Conservation (phyloP, 2,888 invertebrate species). For the Agriopis aurantiaria region DNA sequence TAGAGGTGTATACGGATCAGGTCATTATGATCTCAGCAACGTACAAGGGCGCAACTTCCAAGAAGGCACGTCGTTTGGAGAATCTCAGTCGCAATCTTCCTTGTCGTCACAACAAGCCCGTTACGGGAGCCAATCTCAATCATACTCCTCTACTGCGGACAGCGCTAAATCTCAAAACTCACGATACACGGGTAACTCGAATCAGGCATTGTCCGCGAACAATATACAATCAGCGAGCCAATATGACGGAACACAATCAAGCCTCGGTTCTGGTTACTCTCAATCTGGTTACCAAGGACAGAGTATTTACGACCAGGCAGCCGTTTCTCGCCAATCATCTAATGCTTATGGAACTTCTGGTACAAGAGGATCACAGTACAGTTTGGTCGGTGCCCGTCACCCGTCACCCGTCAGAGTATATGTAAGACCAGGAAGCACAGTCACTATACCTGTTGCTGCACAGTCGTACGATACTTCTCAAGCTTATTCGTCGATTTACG, state of each 20-base stretch:
- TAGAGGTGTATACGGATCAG: slow-evolving; percentile 75
- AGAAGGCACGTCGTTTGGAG: slow-evolving; percentile 59
- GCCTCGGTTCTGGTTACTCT: slow-evolving; percentile 51
- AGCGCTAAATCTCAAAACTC: slow-evolving; percentile 54
- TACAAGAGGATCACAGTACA: slow-evolving; percentile 54
- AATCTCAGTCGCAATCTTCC: slow-evolving; percentile 58
- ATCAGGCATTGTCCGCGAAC: slow-evolving; percentile 50
- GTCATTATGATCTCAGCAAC: slow-evolving; percentile 71
- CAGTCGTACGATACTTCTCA: slow-evolving; percentile 54
- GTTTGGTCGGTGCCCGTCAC: slow-evolving; percentile 57
- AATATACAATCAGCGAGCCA: slow-evolving; percentile 51
- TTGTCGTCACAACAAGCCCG: slow-evolving; percentile 42
- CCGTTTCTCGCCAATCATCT: slow-evolving; percentile 46
- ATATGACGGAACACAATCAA: slow-evolving; percentile 52
- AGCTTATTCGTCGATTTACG: slow-evolving; percentile 6
- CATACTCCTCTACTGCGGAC: slow-evolving; percentile 41
- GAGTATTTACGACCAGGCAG: slow-evolving; percentile 50
- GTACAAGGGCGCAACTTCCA: slow-evolving; percentile 76
- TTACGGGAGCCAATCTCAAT: slow-evolving; percentile 34
- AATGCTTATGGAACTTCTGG: slow-evolving; percentile 50
- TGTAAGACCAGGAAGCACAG: slow-evolving; percentile 69
- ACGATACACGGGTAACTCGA: slow-evolving; percentile 47
- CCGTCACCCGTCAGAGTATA: slow-evolving; percentile 70
- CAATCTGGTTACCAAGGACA: slow-evolving; percentile 61
- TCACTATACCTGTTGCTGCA: slow-evolving; percentile 68